A percentile compares a stretch with the other conserved stretches of the same genome.
These are phyloP conservation scores for Notolabrus celidotus DNA, from an alignment of 2,797 vertebrate species.

Conservation along the genomic window DNA sequence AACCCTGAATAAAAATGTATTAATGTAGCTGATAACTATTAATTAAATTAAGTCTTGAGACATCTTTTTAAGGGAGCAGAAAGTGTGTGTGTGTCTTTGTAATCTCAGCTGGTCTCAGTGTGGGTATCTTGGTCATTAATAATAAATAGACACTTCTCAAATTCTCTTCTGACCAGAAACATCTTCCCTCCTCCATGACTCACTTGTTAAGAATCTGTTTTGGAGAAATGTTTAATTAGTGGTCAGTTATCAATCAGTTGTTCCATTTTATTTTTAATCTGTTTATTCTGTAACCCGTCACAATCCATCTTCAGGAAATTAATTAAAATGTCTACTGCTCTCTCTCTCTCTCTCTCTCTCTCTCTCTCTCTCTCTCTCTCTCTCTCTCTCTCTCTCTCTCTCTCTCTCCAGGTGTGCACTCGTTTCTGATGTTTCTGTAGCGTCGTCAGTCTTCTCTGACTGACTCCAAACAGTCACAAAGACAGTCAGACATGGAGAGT, in stretches of 20 bases:
- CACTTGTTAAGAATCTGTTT: not conserved
- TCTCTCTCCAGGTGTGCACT: constrained; percentile 30
- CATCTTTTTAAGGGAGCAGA: not conserved
- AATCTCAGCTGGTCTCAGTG: constrained; percentile 15
- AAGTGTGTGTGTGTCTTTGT: not conserved
- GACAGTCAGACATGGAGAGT: constrained; percentile 48
- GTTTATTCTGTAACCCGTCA: not conserved
- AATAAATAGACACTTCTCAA: constrained; percentile 26
- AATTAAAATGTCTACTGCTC: not conserved
- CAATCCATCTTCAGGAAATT: not conserved
- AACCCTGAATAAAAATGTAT: not conserved
- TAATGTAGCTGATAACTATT: accelerated
- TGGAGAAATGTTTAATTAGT: not conserved
- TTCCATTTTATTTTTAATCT: not conserved
- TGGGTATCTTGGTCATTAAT: constrained; percentile 28
- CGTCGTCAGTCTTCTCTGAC: constrained; percentile 53
- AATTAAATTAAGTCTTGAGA: not conserved
- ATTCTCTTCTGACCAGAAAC: constrained; percentile 7
- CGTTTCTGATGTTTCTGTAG: constrained; percentile 49
- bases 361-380: not conserved
- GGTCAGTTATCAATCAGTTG: not conserved
- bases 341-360: not conserved
- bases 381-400: not conserved
- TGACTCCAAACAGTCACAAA: constrained; percentile 25
- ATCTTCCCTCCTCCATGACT: not conserved